These are phyloP conservation scores for Aleiodes alternator DNA, from an alignment of 2,888 invertebrate genomes.

Conservation along the genomic window DNA sequence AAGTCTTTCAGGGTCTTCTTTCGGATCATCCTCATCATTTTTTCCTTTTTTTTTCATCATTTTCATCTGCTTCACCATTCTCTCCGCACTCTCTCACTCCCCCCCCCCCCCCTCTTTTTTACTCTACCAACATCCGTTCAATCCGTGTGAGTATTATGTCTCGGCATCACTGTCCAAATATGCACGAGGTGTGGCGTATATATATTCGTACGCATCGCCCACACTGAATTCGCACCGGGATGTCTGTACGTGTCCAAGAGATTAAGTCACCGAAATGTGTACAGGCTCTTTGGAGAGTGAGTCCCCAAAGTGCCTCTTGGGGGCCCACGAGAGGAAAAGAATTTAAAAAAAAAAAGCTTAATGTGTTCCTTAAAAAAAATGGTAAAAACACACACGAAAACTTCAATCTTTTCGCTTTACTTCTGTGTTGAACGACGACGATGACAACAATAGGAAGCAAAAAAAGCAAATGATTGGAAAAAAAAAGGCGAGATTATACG, in stretches of 20 bases:
- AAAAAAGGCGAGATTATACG: neutral
- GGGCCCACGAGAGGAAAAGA: neutral
- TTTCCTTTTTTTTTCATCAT: neutral
- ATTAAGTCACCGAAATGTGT: conserved; percentile 56
- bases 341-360: neutral
- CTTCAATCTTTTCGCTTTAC: no score
- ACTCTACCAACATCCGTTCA: conserved; percentile 35
- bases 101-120: neutral
- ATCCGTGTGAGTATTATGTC: conserved; percentile 34
- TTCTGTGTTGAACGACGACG: no score
- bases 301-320: conserved; percentile 11
- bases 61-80: neutral
- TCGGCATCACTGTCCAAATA: conserved; percentile 70
- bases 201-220: conserved; percentile 62
- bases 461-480: neutral
- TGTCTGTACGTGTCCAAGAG: conserved; percentile 44
- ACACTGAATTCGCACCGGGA: conserved; percentile 62
- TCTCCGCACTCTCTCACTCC: neutral
- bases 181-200: conserved; percentile 72
- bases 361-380: neutral
- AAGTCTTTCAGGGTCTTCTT: conserved; percentile 10
- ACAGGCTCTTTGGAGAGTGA: neutral
- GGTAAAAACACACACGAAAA: no score
- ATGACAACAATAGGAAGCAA: no score
- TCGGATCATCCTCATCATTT: neutral